Conservation (phyloP, 2,113 vertebrate species). For the Oncorhynchus kisutch region DNA sequence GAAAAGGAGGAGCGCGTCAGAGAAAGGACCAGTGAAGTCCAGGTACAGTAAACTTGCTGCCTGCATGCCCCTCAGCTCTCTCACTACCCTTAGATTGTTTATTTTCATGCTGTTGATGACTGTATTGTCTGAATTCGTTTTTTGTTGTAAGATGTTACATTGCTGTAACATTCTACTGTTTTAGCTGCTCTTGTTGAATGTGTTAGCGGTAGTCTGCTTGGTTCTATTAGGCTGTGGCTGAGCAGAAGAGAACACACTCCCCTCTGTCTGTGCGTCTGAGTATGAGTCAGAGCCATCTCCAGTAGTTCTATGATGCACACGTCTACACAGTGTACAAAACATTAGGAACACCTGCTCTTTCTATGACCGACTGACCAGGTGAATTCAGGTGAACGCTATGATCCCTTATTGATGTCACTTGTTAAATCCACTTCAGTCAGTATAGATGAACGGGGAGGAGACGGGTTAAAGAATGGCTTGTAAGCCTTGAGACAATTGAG, state of each 20-base stretch:
- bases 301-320: no score
- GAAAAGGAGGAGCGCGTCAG: conserved; percentile 94
- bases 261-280: neutral
- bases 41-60: conserved; percentile 74
- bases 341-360: no score
- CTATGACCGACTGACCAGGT: no score
- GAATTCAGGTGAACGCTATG: no score
- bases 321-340: no score
- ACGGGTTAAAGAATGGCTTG: no score
- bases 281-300: neutral
- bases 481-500: no score
- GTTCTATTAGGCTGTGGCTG: neutral
- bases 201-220: neutral
- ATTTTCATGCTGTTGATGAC: neutral
- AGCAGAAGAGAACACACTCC: no score
- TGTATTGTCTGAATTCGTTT: neutral
- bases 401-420: no score
- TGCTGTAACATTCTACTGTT: neutral
- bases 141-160: no score
- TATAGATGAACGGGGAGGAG: no score
- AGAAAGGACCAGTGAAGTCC: conserved; percentile 87
- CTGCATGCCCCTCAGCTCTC: neutral
- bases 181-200: neutral
- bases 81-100: neutral
- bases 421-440: no score